Conservation (phyloP, 2,797 vertebrate species). For the Fundulus diaphanus region DNA sequence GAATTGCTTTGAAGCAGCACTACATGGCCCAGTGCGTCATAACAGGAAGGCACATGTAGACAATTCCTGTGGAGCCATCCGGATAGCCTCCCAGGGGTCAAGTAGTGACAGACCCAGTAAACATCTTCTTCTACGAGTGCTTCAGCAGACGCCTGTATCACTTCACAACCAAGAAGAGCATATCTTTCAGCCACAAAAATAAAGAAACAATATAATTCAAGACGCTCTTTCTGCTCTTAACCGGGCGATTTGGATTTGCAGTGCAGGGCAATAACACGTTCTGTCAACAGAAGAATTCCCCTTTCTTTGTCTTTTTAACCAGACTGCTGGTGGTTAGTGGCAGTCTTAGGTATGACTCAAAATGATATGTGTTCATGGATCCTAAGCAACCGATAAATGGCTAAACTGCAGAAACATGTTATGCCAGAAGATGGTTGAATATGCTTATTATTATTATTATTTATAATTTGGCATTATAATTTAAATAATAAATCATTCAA, state of each 20-base stretch:
- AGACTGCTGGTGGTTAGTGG: not conserved
- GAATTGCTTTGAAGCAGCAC: slow-evolving; percentile 26
- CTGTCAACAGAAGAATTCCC: not conserved
- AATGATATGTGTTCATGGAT: not conserved
- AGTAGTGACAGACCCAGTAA: not conserved
- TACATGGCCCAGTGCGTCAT: slow-evolving; percentile 17
- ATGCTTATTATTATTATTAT: too few relatives aligned
- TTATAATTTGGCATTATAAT: too few relatives aligned
- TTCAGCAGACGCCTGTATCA: not conserved
- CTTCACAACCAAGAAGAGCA: not conserved
- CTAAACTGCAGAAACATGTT: not conserved
- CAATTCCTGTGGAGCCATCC: not conserved
- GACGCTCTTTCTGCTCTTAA: not conserved
- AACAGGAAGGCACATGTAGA: slow-evolving; percentile 1
- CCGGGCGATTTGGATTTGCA: not conserved
- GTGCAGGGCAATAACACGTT: not conserved
- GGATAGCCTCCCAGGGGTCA: not conserved
- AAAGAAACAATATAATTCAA: not conserved
- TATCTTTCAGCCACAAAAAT: not conserved
- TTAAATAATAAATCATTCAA: too few relatives aligned
- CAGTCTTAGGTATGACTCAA: not conserved
- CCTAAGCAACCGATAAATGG: not conserved
- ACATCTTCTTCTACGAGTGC: not conserved
- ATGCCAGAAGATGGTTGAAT: too few relatives aligned
- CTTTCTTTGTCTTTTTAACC: not conserved